Evolutionary conservation across 2,113 vertebrate genomes (phyloP).

Genomic region (Anthoscopus minutus): DNA sequence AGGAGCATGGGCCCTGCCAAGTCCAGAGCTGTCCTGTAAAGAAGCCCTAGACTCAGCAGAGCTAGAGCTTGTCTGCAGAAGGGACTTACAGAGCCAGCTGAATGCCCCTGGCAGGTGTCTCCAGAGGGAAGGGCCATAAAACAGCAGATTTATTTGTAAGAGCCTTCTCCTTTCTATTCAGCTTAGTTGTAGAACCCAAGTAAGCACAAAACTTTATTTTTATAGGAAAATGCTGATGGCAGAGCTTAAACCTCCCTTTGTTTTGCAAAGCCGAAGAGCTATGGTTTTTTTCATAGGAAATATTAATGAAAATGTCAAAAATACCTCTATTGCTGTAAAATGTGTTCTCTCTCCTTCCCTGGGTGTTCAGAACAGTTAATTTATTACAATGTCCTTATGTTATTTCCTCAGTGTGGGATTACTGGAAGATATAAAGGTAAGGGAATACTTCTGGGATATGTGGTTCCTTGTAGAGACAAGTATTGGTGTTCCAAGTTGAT

Average conservation of each 20-base stretch:
- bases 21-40: neutral
- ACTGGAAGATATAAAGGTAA: neutral
- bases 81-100: neutral
- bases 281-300: slow-evolving; percentile 17
- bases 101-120: neutral
- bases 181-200: slow-evolving; percentile 55
- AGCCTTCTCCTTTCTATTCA: slow-evolving; percentile 51
- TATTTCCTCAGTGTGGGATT: neutral
- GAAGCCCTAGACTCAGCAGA: neutral
- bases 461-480: neutral
- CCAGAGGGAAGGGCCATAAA: slow-evolving; percentile 11
- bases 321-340: slow-evolving; percentile 60
- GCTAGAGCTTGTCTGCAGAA: slow-evolving; percentile 25
- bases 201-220: slow-evolving; percentile 63
- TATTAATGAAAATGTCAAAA: slow-evolving; percentile 50
- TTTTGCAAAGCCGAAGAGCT: slow-evolving; percentile 23
- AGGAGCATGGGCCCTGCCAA: neutral
- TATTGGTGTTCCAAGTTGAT: neutral
- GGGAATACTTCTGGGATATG: neutral
- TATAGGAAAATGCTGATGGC: slow-evolving; percentile 54
- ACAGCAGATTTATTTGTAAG: slow-evolving; percentile 8
- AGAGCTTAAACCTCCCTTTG: slow-evolving; percentile 38
- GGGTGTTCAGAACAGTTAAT: slow-evolving; percentile 31
- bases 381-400: slow-evolving; percentile 32
- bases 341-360: neutral